Base-by-base conservation (phyloP, 2,888 invertebrate species). In the Platyscelio sp. region DNA sequence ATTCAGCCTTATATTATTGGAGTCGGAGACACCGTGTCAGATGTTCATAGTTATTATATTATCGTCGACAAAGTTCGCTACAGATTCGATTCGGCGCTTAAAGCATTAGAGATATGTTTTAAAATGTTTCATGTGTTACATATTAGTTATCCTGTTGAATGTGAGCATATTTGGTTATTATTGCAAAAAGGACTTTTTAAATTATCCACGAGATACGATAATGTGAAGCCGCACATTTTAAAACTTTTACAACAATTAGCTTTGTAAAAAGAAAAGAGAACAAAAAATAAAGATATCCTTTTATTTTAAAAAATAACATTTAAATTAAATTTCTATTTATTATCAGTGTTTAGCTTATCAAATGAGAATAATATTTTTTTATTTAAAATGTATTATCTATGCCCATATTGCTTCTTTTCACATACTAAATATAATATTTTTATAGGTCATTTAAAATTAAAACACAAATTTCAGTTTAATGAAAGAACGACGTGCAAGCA, bases 41-140 rank as follows among this genome's bases (percentile, higher is more conserved):
- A 63, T 33, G 20, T 72, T 15, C 3, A 46, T 27, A 65, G 22
- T 29, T 70, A 38, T 20, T 82, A 82, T 18, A 33, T 82, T 7
- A 40, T 67, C 1, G 24, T 82, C 0, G 58, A 82, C 18, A 40
- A 63, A 51, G 33, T 71, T 2, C 22, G 54, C 15, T 82, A 68
- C 22, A 5, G 54, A 18, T 56, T 71, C 6, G 51, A 56, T 13
- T 63, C 70, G 1, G 29, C 65, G 1, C 33, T 82, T 1, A 29
- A 29, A 13, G 82, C 82, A 0, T n/a, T 82, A 22, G 71, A 82
- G 27, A 40, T 82, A 6, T 65, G 54, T n/a, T 76, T 76, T n/a
- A 82, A 76, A 65, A 7, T 76, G 6, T 82, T 33, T 22, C 54
- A 70, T 0, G 29, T 20, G 0, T 29, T 75, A 11, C 46, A 76